Base-by-base conservation (phyloP, 2,888 invertebrate species). In the Xestobium rufovillosum region DNA sequence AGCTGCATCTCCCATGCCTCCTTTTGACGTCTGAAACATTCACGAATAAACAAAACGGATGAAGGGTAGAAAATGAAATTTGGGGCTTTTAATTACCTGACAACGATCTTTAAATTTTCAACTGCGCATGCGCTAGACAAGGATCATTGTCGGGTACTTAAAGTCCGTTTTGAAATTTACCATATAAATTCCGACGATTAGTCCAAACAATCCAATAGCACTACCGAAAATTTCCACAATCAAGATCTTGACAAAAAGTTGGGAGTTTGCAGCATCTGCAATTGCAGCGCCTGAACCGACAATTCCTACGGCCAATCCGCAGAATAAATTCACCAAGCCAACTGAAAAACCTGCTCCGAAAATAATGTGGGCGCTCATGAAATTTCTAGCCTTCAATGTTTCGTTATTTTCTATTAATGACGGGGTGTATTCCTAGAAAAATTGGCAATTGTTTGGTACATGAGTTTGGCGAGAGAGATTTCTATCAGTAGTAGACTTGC, bases 211-310 rank as follows among this genome's bases (percentile, higher is more conserved):
- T 59, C 96, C 96, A 60, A 96, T 96, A 56, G 95, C 96, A 55
- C 90, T 91, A 38, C 92, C 96, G 60, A 96, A 96, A 68, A 96
- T 96, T 71, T 96, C 96, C 27, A 96, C 85, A 63, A 96, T 94
- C 30, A 96, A 77, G 62, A 96, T 92, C 68, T 95, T 95, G 33
- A 96, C 95, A 59, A 96, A 96, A 4, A 96, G 76, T 3, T 85
- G 78, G 11, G 90, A 80, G 60, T 96, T 92, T 17, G 95, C 94
- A 17, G 96, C 96, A 69, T 96, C 96, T 35, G 95, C 83, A 3
- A 96, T 74, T 9, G 96, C 96, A 27, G 96, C 95, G 43, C 95
- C 94, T 3, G 94, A 94, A 15, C 87, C 96, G 17, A 96, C 94
- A 53, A 95, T 83, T 14, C 95, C 95, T 26, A 96, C 95, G 48